phyloP scores from a whole-genome alignment of 2,797 vertebrate species.

The Vespertilio murinus region DNA sequence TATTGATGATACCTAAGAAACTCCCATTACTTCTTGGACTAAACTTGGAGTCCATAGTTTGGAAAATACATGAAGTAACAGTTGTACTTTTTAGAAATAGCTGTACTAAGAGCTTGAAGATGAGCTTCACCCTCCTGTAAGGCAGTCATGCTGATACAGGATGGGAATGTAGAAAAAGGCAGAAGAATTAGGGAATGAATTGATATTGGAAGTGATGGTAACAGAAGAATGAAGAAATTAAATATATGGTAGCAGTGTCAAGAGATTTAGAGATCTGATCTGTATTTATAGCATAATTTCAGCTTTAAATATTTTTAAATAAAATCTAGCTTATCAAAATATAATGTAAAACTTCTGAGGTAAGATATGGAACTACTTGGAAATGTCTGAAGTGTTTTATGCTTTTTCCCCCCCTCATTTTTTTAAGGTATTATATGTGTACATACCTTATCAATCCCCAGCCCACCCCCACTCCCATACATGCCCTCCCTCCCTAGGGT shows the following conservation, averaged over 20 bases:
- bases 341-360: not conserved
- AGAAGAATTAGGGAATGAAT: not conserved
- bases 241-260: not conserved
- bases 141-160: not conserved
- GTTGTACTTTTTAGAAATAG: not conserved
- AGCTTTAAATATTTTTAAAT: not conserved
- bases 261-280: not conserved
- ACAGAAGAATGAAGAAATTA: constrained; percentile 7
- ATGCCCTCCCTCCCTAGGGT: no score
- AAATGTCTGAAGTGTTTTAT: not conserved
- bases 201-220: not conserved
- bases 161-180: not conserved
- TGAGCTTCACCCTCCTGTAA: not conserved
- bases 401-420: no score
- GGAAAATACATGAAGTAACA: not conserved
- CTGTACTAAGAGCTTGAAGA: not conserved
- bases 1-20: constrained; percentile 6
- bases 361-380: not conserved
- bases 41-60: not conserved
- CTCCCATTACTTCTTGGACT: not conserved
- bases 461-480: no score
- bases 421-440: no score
- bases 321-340: constrained; percentile 3
- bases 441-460: no score
- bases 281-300: not conserved